Conservation (phyloP, 1,140 invertebrate species). For the Trichoplusia ni region DNA sequence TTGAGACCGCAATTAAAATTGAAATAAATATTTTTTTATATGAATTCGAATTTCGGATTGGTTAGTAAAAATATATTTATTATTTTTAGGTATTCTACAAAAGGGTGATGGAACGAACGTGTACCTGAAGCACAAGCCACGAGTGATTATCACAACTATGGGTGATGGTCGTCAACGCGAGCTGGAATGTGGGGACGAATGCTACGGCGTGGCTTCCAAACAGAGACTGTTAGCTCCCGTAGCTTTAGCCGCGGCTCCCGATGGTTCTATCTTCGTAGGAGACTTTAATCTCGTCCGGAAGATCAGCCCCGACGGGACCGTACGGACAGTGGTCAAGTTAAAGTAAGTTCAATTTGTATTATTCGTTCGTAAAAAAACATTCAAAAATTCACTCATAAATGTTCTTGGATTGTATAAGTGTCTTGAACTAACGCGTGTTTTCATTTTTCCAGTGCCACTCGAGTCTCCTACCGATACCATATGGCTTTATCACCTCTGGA, state of each 20-base stretch:
- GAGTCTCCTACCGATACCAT: conserved; percentile 97
- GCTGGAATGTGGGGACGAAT: conserved; percentile 87
- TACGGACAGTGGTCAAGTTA: conserved; percentile 93
- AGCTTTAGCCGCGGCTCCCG: conserved; percentile 93
- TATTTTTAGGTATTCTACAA: conserved; percentile 91
- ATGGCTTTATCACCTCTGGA: conserved; percentile 96
- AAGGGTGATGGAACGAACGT: conserved; percentile 98
- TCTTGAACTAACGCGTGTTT: conserved; percentile 22
- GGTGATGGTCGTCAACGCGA: conserved; percentile 95
- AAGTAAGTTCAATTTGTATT: conserved; percentile 91
- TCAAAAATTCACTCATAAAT: neutral
- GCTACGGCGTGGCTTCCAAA: conserved; percentile 91
- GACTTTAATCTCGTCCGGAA: conserved; percentile 97
- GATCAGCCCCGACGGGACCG: conserved; percentile 93
- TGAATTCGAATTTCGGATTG: too few relatives aligned
- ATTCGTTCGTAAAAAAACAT: neutral
- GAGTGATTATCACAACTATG: conserved; percentile 95
- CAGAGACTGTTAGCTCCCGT: conserved; percentile 95
- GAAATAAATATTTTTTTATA: too few relatives aligned
- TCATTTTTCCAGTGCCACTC: conserved; percentile 88
- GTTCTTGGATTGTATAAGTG: neutral
- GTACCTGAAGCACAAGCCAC: conserved; percentile 96
- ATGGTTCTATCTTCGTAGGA: conserved; percentile 97
- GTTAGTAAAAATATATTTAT: conserved; percentile 2
- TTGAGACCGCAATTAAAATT: too few relatives aligned